Conservation (phyloP, 2,888 invertebrate species). For the Xylophagus ater region DNA sequence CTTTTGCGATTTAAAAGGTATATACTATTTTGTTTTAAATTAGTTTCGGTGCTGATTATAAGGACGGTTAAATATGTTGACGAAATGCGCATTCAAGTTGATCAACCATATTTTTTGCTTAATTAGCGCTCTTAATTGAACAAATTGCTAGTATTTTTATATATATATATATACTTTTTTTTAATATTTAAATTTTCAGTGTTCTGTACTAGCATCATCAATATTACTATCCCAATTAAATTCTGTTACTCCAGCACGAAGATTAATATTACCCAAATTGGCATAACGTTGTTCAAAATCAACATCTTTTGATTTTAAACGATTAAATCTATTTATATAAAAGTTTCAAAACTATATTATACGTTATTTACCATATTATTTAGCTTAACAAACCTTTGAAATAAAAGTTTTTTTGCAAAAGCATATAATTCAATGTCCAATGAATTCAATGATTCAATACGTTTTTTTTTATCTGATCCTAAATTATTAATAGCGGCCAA, state of each 20-base stretch:
- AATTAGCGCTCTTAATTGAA: too few species aligned
- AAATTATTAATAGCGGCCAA: conserved; percentile 70
- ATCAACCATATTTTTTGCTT: too few species aligned
- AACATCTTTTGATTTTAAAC: conserved; percentile 64
- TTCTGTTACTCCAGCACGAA: conserved; percentile 63
- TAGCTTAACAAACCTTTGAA: conserved; percentile 47
- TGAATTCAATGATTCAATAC: conserved; percentile 69
- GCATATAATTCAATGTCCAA: conserved; percentile 88
- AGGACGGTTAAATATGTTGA: too few species aligned
- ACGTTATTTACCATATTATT: neutral
- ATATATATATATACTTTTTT: too few species aligned
- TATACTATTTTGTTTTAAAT: too few species aligned
- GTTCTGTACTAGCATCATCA: conserved; percentile 47
- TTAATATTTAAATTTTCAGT: too few species aligned
- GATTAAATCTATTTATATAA: conserved; percentile 72
- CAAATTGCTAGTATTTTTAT: too few species aligned
- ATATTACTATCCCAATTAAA: conserved; percentile 83
- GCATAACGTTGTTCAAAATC: conserved; percentile 75
- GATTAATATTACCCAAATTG: conserved; percentile 70
- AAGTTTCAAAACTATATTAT: neutral
- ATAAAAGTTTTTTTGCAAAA: conserved; percentile 81
- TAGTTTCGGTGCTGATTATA: too few species aligned
- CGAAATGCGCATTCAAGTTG: too few species aligned
- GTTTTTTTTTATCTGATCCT: conserved; percentile 59
- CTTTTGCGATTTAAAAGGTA: too few species aligned